Conservation (phyloP, 92 coral and sea anemone species). For the Phenganax stokvisi region DNA sequence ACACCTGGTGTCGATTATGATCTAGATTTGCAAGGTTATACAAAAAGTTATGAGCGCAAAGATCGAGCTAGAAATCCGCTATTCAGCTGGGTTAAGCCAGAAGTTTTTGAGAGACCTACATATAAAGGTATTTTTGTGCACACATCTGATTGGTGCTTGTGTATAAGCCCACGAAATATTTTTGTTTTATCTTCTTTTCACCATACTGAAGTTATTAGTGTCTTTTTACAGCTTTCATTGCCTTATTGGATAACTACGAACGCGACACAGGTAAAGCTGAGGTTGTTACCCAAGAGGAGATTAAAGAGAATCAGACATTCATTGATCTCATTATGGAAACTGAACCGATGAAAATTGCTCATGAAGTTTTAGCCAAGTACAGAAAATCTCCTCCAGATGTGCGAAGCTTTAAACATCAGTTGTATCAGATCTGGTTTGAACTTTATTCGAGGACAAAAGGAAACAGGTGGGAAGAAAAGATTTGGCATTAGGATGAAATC, state of each 20-base stretch:
- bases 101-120: slow-evolving; percentile 58
- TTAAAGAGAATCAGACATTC: slow-evolving; percentile 73
- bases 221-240: slow-evolving; percentile 61
- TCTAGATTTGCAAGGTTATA: slow-evolving; percentile 89
- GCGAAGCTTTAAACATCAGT: slow-evolving; percentile 57
- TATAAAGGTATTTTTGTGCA: slow-evolving; percentile 53
- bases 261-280: slow-evolving; percentile 81
- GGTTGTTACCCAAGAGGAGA: slow-evolving; percentile 77
- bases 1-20: slow-evolving; percentile 68
- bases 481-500: background rate
- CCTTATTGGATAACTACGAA: slow-evolving; percentile 86
- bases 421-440: slow-evolving; percentile 82
- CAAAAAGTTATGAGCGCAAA: slow-evolving; percentile 53
- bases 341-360: slow-evolving; percentile 89
- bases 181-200: background rate
- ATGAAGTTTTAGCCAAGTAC: slow-evolving; percentile 59
- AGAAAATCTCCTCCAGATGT: slow-evolving; percentile 55
- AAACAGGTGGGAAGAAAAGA: slow-evolving; percentile 44
- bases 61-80: slow-evolving; percentile 80
- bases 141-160: background rate
- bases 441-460: slow-evolving; percentile 81
- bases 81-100: slow-evolving; percentile 64
- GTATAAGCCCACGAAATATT: background rate
- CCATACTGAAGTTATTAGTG: background rate
- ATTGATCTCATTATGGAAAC: slow-evolving; percentile 83